These are phyloP conservation scores for Clarias laeviceps DNA, from an alignment of 2,797 vertebrate species.

Conservation along the genomic window DNA sequence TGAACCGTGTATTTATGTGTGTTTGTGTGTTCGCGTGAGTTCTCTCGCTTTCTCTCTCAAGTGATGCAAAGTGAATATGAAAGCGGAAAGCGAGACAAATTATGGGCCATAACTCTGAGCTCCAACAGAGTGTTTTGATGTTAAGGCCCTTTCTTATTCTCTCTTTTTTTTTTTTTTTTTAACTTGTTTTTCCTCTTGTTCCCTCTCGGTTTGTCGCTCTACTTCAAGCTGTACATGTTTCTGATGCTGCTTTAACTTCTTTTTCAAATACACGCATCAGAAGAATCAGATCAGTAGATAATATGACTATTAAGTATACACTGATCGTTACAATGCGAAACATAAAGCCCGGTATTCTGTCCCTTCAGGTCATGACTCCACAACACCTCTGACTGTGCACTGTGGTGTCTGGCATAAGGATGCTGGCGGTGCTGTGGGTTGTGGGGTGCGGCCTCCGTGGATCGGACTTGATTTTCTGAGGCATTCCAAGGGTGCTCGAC, in stretches of 20 bases:
- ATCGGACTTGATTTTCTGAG: too few species aligned
- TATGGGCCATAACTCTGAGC: conserved; percentile 44
- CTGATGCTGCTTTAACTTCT: background rate
- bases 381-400: too few species aligned
- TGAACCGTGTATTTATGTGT: conserved; percentile 6
- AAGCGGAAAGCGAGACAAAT: conserved; percentile 49
- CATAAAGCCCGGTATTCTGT: too few species aligned
- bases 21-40: conserved; percentile 28
- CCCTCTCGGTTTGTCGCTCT: conserved; percentile 7
- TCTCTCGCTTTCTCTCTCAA: conserved; percentile 35
- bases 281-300: background rate
- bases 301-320: background rate
- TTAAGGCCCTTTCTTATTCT: conserved; percentile 21
- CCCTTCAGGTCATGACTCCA: too few species aligned
- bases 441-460: too few species aligned
- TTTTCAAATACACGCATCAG: background rate
- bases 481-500: too few species aligned
- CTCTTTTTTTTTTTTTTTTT: background rate
- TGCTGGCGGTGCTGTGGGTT: too few species aligned
- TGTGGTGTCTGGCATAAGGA: too few species aligned
- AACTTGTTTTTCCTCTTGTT: conserved; percentile 26
- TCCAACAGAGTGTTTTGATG: conserved; percentile 36
- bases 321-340: too few species aligned
- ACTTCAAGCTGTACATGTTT: conserved; percentile 1
- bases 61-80: conserved; percentile 49